Percentiles rank a stretch among this genome's conserved stretches.
These are phyloP conservation scores for Perizoma flavofasciatum DNA, from an alignment of 2,888 invertebrate species.

Conservation along the genomic window DNA sequence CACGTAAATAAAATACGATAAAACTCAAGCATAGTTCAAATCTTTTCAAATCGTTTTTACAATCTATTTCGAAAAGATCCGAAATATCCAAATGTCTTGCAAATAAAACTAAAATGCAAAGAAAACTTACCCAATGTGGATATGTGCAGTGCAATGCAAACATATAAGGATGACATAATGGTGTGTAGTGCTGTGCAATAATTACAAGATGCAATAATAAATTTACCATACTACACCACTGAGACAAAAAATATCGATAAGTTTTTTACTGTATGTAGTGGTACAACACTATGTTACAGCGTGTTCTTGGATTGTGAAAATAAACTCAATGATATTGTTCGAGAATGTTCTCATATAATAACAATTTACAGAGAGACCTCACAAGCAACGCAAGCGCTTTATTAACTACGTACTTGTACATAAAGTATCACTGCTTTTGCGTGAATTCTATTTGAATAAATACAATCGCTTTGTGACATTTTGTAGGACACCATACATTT, in stretches of 20 bases:
- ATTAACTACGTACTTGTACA: conserved; percentile 36
- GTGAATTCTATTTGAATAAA: conserved; percentile 37
- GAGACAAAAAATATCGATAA: conserved; percentile 24
- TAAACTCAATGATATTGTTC: conserved; percentile 47
- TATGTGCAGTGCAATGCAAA: conserved; percentile 48
- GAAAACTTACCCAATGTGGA: conserved; percentile 61
- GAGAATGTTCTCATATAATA: conserved; percentile 78
- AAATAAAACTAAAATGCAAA: conserved; percentile 43
- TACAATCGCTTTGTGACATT: conserved; percentile 39
- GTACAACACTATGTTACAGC: conserved; percentile 8
- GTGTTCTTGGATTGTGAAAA: conserved; percentile 32
- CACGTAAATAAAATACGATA: conserved; percentile 22
- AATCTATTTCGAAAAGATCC: conserved; percentile 33
- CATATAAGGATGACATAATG: conserved; percentile 36
- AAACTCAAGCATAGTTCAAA: conserved; percentile 18
- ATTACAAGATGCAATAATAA: conserved; percentile 18
- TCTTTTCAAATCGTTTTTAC: conserved; percentile 3
- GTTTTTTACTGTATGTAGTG: neutral
- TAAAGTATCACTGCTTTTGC: conserved; percentile 20
- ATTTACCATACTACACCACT: conserved; percentile 34
- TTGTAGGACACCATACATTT: conserved; percentile 32
- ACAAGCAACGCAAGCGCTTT: conserved; percentile 58
- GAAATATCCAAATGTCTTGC: conserved; percentile 34
- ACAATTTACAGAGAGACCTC: conserved; percentile 71
- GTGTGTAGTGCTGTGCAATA: conserved; percentile 38